Evolutionary conservation across 2,113 vertebrate species (phyloP).

Genomic region (Plestiodon gilberti): DNA sequence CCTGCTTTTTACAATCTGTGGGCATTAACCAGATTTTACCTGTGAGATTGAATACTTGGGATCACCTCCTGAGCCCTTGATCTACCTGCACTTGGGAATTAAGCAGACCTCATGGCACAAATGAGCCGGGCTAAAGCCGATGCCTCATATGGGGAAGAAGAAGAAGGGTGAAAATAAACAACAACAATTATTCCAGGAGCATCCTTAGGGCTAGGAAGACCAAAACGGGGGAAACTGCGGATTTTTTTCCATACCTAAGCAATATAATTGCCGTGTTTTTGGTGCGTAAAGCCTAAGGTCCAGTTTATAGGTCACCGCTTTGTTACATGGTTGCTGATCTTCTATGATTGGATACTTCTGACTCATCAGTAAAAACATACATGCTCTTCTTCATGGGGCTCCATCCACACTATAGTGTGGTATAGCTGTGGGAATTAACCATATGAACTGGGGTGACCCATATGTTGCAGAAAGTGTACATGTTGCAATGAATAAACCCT

Average conservation of each 20-base stretch:
- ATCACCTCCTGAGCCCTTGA: too few relatives aligned
- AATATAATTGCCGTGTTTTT: constrained; percentile 7
- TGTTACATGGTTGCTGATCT: background rate
- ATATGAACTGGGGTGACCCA: background rate
- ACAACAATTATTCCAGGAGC: too few relatives aligned
- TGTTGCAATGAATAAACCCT: background rate
- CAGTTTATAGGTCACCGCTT: rapidly evolving
- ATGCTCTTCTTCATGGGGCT: background rate
- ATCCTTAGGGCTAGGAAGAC: too few relatives aligned
- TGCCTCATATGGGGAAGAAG: too few relatives aligned
- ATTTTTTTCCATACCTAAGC: background rate
- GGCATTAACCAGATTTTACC: too few relatives aligned
- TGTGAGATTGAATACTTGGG: too few relatives aligned
- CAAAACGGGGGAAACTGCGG: too few relatives aligned
- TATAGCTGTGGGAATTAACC: background rate
- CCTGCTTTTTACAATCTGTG: too few relatives aligned
- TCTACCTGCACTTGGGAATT: too few relatives aligned
- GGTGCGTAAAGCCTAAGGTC: background rate
- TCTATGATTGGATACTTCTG: background rate
- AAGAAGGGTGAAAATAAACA: too few relatives aligned
- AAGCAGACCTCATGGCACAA: too few relatives aligned
- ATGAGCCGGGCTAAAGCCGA: too few relatives aligned
- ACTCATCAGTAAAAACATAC: background rate
- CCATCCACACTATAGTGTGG: background rate
- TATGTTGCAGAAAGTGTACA: background rate